A percentile compares a stretch with the other conserved stretches of the same genome.
Evolutionary conservation across 2,113 vertebrate species (phyloP).

Genomic region (Lagopus muta): DNA sequence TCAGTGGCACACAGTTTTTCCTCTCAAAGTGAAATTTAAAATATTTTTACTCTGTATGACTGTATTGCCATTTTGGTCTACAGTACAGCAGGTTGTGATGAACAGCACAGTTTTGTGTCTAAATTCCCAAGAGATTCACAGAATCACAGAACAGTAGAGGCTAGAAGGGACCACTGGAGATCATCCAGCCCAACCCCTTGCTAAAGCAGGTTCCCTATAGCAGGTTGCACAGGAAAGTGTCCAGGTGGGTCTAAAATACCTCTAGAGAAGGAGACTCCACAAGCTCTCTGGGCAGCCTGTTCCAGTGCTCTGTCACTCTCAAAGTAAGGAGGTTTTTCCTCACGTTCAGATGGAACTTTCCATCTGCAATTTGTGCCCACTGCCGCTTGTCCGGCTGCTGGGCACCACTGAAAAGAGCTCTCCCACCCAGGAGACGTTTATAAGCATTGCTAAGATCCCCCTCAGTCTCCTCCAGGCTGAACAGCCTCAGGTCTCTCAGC

Average conservation of each 20-base stretch:
- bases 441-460: too few species aligned
- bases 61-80: background rate
- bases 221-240: background rate
- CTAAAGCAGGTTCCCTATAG: background rate
- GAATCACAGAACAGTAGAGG: background rate
- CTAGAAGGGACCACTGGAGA: background rate
- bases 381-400: too few species aligned
- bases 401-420: too few species aligned
- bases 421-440: too few species aligned
- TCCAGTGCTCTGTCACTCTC: background rate
- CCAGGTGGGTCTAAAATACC: background rate
- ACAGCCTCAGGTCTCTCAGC: too few species aligned
- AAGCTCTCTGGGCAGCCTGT: background rate
- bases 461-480: too few species aligned
- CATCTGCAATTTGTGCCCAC: too few species aligned
- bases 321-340: too few species aligned
- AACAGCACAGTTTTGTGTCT: background rate
- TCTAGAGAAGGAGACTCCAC: background rate
- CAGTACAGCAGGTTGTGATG: background rate
- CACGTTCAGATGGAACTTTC: too few species aligned
- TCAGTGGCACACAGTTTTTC: background rate
- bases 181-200: background rate
- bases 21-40: background rate
- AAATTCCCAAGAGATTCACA: background rate
- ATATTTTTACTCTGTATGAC: background rate